phyloP scores from a whole-genome alignment of 2,797 vertebrate genomes.

The Calcarius lapponicus region DNA sequence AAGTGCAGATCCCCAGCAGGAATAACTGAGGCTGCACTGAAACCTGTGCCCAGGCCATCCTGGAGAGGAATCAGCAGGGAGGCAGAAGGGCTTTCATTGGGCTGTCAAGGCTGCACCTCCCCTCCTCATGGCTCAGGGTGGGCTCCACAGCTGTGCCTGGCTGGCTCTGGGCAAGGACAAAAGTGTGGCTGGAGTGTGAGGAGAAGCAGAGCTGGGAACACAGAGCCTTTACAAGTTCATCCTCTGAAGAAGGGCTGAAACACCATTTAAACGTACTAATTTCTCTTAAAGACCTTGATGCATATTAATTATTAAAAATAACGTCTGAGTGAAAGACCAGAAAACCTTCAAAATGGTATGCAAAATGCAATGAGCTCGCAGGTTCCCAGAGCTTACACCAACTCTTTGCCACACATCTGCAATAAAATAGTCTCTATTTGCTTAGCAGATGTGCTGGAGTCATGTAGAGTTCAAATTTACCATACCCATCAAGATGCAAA shows the following conservation, averaged over 20 bases:
- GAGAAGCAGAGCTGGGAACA: neutral
- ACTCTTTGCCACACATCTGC: neutral
- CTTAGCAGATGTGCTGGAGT: constrained; percentile 40
- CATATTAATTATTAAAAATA: neutral
- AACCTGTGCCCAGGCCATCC: neutral
- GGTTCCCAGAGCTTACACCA: neutral
- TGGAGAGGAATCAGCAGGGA: neutral
- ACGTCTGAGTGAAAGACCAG: neutral
- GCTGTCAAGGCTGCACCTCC: neutral
- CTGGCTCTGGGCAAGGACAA: neutral
- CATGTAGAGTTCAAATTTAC: constrained; percentile 61
- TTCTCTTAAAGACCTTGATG: neutral
- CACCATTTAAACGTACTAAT: neutral
- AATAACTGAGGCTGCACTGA: neutral
- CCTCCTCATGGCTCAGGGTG: neutral
- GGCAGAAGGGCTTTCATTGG: neutral
- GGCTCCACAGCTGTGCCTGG: neutral
- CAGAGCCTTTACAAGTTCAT: neutral
- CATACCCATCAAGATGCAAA: constrained; percentile 56
- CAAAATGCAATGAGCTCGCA: neutral
- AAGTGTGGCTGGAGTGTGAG: neutral
- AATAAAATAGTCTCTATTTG: constrained; percentile 11
- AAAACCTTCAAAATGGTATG: neutral
- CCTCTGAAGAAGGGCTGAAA: neutral
- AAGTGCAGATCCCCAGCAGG: neutral